Base-by-base conservation (phyloP, 2,888 invertebrate species). In the Nematopogon swammerdamellus region DNA sequence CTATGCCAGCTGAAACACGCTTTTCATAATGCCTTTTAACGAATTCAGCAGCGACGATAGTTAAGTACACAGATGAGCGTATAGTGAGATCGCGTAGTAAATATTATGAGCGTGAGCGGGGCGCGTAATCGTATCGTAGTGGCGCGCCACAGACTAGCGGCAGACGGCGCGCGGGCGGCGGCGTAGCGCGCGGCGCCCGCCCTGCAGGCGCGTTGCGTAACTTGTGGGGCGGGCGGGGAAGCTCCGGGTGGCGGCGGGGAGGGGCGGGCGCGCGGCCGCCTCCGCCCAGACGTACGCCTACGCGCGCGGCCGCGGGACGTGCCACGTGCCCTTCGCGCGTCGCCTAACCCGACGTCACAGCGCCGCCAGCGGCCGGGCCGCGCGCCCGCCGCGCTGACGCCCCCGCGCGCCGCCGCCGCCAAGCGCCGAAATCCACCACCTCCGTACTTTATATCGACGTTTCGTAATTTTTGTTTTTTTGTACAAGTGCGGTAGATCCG, bases 361-460 rank as follows among this genome's bases (percentile, higher is more conserved):
- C 73, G 71, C 71, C 70, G 68, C 70, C 69, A 69, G 63, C 60
- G 64, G 64, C 72, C 71, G 72, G 68, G 72, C 75, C 72, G 70
- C 76, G 77, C 72, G 80, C 70, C 68, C 79, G 74, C 80, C 74
- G 73, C 77, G 69, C 63, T 66, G 60, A 61, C 58, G 48, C 64
- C 62, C 64, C 67, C 63, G 60, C 64, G 65, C 64, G 59, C 59
- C 61, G 65, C 68, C 55, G 47, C 29, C 50, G 51, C 51, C 36
- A 8, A 36, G 11, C 36, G 8, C n/a, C 11, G 25, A 10, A 25
- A 25, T 10, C 25, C 25, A 25, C 4, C 25, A 25, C n/a, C n/a
- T n/a, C n/a, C n/a, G n/a, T n/a, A n/a, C n/a, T n/a, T n/a, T n/a
- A n/a, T n/a, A n/a, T n/a, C n/a, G n/a, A n/a, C n/a, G n/a, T n/a